phyloP scores from a whole-genome alignment of 2,888 invertebrate genomes.

The Drosophila mimetica region DNA sequence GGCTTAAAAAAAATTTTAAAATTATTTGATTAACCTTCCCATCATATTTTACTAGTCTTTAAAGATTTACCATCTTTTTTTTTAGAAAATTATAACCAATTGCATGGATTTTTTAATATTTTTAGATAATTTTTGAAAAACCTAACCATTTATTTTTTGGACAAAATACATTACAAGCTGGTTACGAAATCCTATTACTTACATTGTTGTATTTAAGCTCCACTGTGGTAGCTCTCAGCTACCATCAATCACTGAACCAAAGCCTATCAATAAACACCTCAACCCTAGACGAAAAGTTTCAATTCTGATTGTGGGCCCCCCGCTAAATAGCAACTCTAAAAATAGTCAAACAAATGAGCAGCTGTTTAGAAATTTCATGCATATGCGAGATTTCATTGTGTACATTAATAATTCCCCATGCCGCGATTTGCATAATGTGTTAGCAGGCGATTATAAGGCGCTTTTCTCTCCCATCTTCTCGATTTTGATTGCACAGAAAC shows the following conservation, averaged over 20 bases:
- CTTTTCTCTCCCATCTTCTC: constrained; percentile 30
- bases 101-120: background rate
- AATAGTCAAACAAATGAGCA: constrained; percentile 65
- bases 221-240: background rate
- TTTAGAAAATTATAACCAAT: too few relatives aligned
- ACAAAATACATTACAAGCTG: too few relatives aligned
- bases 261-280: constrained; percentile 3
- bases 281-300: constrained; percentile 4
- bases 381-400: constrained; percentile 78
- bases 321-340: constrained; percentile 46
- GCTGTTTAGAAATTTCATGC: constrained; percentile 76
- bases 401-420: constrained; percentile 64
- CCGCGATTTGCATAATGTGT: constrained; percentile 67
- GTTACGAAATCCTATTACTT: background rate
- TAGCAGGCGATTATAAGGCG: constrained; percentile 67
- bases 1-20: too few relatives aligned
- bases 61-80: too few relatives aligned
- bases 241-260: background rate
- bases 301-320: constrained; percentile 1
- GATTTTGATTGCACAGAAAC: constrained; percentile 69
- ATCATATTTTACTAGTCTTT: too few relatives aligned
- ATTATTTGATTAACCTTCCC: too few relatives aligned
- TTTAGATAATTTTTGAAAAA: background rate
- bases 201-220: background rate
- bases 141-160: too few relatives aligned